Conservation (phyloP, 2,797 vertebrate species). For the Hylomyscus alleni region DNA sequence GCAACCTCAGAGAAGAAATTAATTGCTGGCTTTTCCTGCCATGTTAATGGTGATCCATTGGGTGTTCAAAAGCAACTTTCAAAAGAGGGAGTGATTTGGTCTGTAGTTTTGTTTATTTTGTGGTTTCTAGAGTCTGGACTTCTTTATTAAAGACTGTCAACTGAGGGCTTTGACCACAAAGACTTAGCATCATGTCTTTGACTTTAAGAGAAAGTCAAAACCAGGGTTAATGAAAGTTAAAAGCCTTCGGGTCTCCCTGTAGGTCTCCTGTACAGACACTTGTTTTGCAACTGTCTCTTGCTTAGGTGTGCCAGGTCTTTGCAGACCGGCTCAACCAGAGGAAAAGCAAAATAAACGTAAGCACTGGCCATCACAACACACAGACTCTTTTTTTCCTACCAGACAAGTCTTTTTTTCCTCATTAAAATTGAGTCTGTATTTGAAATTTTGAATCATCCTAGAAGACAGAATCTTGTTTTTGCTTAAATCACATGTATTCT, state of each 20-base stretch:
- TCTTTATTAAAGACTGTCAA: slow-evolving; percentile 74
- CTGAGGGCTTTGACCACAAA: slow-evolving; percentile 67
- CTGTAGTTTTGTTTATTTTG: slow-evolving; percentile 67
- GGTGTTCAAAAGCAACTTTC: slow-evolving; percentile 65
- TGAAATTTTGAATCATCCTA: slow-evolving; percentile 81
- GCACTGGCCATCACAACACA: slow-evolving; percentile 23
- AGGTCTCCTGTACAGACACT: slow-evolving; percentile 61
- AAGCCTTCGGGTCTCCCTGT: slow-evolving; percentile 58
- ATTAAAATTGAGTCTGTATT: slow-evolving; percentile 77
- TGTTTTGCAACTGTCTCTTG: slow-evolving; percentile 79
- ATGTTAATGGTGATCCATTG: slow-evolving; percentile 24
- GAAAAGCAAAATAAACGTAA: slow-evolving; percentile 71
- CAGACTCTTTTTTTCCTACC: slow-evolving; percentile 43
- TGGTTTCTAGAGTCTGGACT: slow-evolving; percentile 70
- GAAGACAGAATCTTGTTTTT: slow-evolving; percentile 67
- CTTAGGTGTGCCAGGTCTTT: slow-evolving; percentile 48
- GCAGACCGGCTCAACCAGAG: slow-evolving; percentile 66
- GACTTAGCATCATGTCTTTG: slow-evolving; percentile 71
- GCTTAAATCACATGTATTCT: not conserved
- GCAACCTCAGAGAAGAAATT: slow-evolving; percentile 53
- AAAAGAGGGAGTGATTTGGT: slow-evolving; percentile 62
- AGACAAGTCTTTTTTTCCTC: slow-evolving; percentile 59
- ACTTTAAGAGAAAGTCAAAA: slow-evolving; percentile 73
- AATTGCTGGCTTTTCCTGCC: slow-evolving; percentile 32
- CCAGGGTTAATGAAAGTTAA: slow-evolving; percentile 64